Percentiles rank a stretch among this genome's conserved stretches.
Conservation (phyloP, 2,888 invertebrate genomes). For the Oligia strigilis region DNA sequence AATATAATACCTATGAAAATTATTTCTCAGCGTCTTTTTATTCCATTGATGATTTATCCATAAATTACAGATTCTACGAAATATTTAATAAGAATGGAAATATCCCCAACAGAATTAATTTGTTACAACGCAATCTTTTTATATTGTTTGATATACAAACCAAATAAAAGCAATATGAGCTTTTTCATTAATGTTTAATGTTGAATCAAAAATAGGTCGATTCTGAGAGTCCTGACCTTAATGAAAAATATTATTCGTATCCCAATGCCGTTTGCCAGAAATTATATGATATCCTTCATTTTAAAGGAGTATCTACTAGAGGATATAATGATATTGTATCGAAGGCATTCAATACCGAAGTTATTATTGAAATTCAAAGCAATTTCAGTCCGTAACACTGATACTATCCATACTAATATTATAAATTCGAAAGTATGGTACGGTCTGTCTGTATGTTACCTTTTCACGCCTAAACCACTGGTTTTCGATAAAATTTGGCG, state of each 20-base stretch:
- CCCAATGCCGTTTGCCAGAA: background rate
- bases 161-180: slow-evolving; percentile 17
- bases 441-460: too few relatives aligned
- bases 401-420: too few relatives aligned
- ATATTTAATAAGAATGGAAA: slow-evolving; percentile 17
- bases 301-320: slow-evolving; percentile 1
- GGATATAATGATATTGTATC: slow-evolving; percentile 10
- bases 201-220: too few relatives aligned
- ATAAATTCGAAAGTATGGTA: too few relatives aligned
- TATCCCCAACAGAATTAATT: slow-evolving; percentile 23
- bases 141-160: slow-evolving; percentile 1
- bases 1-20: background rate
- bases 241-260: slow-evolving; percentile 29
- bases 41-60: background rate
- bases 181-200: slow-evolving; percentile 21
- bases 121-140: slow-evolving; percentile 18
- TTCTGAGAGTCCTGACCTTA: background rate
- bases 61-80: slow-evolving; percentile 26
- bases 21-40: background rate
- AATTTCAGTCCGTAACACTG: slow-evolving; percentile 8
- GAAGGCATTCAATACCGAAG: slow-evolving; percentile 2
- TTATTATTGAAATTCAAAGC: slow-evolving; percentile 16
- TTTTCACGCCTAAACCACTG: too few relatives aligned
- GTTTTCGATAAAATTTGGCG: too few relatives aligned
- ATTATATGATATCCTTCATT: slow-evolving; percentile 7